These are phyloP conservation scores for Myrmecophaga tridactyla DNA, from an alignment of 2,113 vertebrate species.

Conservation along the genomic window DNA sequence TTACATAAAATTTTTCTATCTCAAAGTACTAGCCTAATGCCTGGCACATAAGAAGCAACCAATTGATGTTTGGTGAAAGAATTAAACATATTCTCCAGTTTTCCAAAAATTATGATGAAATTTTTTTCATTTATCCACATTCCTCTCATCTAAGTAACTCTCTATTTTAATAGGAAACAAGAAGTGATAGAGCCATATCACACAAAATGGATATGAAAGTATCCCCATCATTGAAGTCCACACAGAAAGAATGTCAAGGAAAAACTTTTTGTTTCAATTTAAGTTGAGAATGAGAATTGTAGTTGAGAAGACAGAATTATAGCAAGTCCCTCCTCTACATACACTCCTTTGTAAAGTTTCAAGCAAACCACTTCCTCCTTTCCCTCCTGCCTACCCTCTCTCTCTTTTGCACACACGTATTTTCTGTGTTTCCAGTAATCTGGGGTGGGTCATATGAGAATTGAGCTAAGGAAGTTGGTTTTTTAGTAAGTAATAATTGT, in stretches of 20 bases:
- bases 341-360: neutral
- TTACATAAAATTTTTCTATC: neutral
- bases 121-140: neutral
- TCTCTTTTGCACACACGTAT: neutral
- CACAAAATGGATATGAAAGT: neutral
- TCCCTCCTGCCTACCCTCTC: neutral
- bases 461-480: neutral
- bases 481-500: neutral
- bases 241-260: neutral
- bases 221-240: neutral
- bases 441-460: neutral
- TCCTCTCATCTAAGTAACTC: neutral
- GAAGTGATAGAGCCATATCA: neutral
- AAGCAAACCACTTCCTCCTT: neutral
- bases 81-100: neutral
- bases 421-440: neutral
- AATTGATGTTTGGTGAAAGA: neutral
- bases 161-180: neutral
- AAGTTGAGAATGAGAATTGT: neutral
- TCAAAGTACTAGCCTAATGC: neutral
- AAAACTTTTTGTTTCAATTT: neutral
- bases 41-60: neutral
- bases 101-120: neutral
- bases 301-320: neutral
- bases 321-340: neutral